These are phyloP conservation scores for Schizaphis graminum DNA, from an alignment of 2,888 invertebrate species.

Conservation along the genomic window DNA sequence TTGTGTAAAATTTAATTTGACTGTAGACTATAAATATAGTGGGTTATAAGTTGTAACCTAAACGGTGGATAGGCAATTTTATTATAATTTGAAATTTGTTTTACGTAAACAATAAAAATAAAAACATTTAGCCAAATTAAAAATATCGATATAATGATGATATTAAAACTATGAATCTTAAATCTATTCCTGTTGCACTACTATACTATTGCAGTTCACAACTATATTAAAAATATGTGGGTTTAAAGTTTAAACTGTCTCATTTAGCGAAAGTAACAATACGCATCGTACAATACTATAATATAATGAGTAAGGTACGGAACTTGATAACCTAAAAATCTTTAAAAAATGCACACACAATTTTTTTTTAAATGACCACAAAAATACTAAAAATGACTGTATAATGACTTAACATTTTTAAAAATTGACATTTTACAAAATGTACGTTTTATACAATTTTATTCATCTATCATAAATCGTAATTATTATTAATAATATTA, in stretches of 20 bases:
- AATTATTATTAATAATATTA: no score
- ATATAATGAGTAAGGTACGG: no score
- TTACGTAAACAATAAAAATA: background rate
- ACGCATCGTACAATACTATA: background rate
- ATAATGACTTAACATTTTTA: no score
- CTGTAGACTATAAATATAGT: background rate
- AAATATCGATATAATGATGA: background rate
- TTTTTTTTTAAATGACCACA: no score
- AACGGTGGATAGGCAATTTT: background rate
- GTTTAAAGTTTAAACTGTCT: no score
- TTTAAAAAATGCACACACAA: no score
- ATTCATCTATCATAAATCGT: no score
- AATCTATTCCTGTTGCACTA: background rate
- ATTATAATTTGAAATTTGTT: background rate
- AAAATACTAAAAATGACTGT: no score
- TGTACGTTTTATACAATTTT: no score
- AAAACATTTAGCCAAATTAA: background rate
- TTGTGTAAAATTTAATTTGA: background rate
- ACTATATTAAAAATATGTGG: background rate
- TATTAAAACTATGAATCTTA: background rate
- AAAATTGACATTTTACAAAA: no score
- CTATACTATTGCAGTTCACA: background rate
- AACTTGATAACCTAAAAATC: no score
- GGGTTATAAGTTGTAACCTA: background rate
- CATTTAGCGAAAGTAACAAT: background rate